A percentile compares a stretch with the other conserved stretches of the same genome.
Evolutionary conservation across 1,140 invertebrate genomes (phyloP).

Genomic region (Drosophila dunni): DNA sequence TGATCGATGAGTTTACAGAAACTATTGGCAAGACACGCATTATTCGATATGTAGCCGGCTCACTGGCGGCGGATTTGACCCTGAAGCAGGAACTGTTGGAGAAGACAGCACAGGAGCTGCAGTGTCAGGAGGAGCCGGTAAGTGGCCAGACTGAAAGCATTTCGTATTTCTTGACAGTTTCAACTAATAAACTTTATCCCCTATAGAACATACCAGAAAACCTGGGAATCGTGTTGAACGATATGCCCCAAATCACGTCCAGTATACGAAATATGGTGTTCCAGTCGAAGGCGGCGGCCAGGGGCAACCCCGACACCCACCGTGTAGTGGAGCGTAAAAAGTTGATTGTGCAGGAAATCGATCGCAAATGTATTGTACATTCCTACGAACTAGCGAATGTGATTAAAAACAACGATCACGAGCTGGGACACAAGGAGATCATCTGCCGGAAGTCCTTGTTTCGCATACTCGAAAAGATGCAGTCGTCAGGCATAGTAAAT

Average conservation of each 20-base stretch:
- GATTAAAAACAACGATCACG: constrained; percentile 47
- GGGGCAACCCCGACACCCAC: constrained; percentile 18
- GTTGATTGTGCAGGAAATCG: constrained; percentile 56
- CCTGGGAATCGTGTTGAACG: constrained; percentile 39
- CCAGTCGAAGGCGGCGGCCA: constrained; percentile 14
- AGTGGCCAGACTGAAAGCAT: not conserved
- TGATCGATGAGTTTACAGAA: constrained; percentile 56
- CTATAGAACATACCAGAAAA: constrained; percentile 39
- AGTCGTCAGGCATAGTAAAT: constrained; percentile 46
- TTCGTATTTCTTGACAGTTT: not conserved
- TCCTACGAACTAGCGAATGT: constrained; percentile 21
- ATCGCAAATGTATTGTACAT: constrained; percentile 57
- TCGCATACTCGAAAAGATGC: constrained; percentile 61
- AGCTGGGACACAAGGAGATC: constrained; percentile 45
- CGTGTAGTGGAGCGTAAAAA: constrained; percentile 49
- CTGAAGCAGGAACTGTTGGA: constrained; percentile 19
- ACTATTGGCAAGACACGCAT: constrained; percentile 65
- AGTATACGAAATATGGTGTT: constrained; percentile 37
- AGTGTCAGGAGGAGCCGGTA: constrained; percentile 69
- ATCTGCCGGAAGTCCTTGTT: constrained; percentile 69
- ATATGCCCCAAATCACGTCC: constrained; percentile 56
- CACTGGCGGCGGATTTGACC: constrained; percentile 3
- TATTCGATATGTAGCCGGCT: constrained; percentile 45
- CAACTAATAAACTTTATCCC: not conserved
- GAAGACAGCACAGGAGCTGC: constrained; percentile 30